Percentiles rank a stretch among this genome's conserved stretches.
Evolutionary conservation across 2,113 vertebrate species (phyloP).

Genomic region (Castor canadensis): DNA sequence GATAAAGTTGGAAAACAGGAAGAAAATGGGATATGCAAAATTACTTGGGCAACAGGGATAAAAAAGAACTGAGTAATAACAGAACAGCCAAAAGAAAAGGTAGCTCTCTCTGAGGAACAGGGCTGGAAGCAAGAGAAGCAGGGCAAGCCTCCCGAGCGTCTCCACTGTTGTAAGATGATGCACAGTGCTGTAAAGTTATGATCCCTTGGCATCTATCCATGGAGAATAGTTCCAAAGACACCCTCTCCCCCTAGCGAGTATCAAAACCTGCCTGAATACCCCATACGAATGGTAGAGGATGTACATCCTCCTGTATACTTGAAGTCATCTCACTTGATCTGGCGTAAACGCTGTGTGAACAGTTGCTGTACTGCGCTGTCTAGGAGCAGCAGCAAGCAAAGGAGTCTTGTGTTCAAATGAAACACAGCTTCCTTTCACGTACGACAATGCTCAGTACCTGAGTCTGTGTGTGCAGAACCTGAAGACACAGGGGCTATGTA

Average conservation of each 20-base stretch:
- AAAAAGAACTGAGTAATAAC: not conserved
- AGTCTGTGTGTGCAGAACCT: not conserved
- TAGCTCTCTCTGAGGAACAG: not conserved
- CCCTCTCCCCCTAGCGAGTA: no score
- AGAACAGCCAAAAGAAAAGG: not conserved
- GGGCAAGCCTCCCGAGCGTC: not conserved
- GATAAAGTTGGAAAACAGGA: not conserved
- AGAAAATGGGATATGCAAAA: not conserved
- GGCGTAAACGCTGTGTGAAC: no score
- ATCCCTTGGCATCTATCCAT: no score
- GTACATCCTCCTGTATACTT: no score
- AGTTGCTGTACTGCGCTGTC: not conserved
- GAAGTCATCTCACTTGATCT: no score
- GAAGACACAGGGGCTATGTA: not conserved
- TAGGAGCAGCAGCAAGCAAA: not conserved
- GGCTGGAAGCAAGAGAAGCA: not conserved
- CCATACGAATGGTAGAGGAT: no score
- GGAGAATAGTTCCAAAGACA: no score
- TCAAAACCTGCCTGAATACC: no score
- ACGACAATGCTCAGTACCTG: not conserved
- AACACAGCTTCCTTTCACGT: not conserved
- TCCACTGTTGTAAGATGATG: not conserved
- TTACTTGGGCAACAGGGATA: not conserved
- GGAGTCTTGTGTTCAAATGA: not conserved
- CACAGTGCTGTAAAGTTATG: not conserved